Evolutionary conservation across 2,113 vertebrate genomes (phyloP).

Genomic region (Proterorhinus semilunaris): DNA sequence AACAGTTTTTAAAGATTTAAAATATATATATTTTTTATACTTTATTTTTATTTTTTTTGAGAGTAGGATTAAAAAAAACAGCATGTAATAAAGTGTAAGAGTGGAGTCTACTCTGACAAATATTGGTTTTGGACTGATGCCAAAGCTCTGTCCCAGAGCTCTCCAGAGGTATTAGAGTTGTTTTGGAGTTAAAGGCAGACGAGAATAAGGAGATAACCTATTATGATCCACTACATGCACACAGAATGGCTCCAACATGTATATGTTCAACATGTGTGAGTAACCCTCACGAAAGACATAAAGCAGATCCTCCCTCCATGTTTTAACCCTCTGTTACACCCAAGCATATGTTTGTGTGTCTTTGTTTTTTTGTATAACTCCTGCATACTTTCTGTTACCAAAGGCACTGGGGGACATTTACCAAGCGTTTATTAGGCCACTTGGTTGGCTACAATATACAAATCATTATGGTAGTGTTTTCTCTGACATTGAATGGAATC

Average conservation of each 20-base stretch:
- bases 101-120: slow-evolving; percentile 75
- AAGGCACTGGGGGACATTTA: too few relatives aligned
- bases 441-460: too few relatives aligned
- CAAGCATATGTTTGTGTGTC: slow-evolving; percentile 15
- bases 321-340: slow-evolving; percentile 5
- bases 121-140: slow-evolving; percentile 75
- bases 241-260: slow-evolving; percentile 20
- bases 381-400: too few relatives aligned
- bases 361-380: slow-evolving; percentile 31
- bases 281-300: neutral
- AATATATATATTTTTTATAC: too few relatives aligned
- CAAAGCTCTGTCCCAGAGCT: slow-evolving; percentile 69
- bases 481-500: neutral
- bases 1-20: too few relatives aligned
- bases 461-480: neutral
- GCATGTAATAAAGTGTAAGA: slow-evolving; percentile 75
- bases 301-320: slow-evolving; percentile 38
- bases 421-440: too few relatives aligned
- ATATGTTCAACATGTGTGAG: slow-evolving; percentile 22
- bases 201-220: slow-evolving; percentile 64
- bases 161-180: slow-evolving; percentile 69
- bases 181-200: slow-evolving; percentile 69
- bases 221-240: slow-evolving; percentile 53
- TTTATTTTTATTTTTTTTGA: neutral
- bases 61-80: slow-evolving; percentile 27